A percentile compares a stretch with the other conserved stretches of the same genome.
phyloP scores from a whole-genome alignment of 1,140 invertebrate species.

The Rhynchophorus ferrugineus region DNA sequence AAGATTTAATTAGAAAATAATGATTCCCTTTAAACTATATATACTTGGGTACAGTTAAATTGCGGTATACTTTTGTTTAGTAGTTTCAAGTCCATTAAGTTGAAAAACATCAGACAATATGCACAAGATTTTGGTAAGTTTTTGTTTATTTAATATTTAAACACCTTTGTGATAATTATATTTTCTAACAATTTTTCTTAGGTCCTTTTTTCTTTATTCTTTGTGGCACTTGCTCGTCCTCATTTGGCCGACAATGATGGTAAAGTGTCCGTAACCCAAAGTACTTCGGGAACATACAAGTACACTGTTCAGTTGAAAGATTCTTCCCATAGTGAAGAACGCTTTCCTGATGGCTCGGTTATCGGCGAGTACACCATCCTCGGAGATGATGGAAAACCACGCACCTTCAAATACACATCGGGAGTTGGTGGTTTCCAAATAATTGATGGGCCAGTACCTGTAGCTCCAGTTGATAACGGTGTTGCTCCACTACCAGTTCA shows the following conservation, averaged over 20 bases:
- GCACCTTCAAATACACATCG: constrained; percentile 11
- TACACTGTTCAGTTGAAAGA: constrained; percentile 8
- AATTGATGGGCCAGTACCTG: constrained; percentile 10
- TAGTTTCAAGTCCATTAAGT: no score
- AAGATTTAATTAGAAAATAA: no score
- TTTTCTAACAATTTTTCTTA: no score
- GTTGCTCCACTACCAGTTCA: not conserved
- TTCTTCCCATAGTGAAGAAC: constrained; percentile 8
- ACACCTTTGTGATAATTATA: no score
- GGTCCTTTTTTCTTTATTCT: no score
- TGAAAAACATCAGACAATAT: no score
- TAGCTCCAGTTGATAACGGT: not conserved
- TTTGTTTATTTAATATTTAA: no score
- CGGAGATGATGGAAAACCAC: not conserved
- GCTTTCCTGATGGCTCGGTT: constrained; percentile 13
- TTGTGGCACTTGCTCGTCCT: constrained; percentile 15
- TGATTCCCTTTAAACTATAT: no score
- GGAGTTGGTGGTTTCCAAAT: constrained; percentile 19
- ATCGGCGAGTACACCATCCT: constrained; percentile 15
- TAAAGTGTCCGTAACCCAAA: constrained; percentile 18
- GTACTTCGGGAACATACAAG: constrained; percentile 14
- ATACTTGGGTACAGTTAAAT: no score
- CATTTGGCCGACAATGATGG: constrained; percentile 6
- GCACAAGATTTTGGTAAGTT: no score
- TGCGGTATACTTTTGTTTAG: no score